Conservation (phyloP, 2,113 vertebrate genomes). For the Lamprologus ornatipinnis region DNA sequence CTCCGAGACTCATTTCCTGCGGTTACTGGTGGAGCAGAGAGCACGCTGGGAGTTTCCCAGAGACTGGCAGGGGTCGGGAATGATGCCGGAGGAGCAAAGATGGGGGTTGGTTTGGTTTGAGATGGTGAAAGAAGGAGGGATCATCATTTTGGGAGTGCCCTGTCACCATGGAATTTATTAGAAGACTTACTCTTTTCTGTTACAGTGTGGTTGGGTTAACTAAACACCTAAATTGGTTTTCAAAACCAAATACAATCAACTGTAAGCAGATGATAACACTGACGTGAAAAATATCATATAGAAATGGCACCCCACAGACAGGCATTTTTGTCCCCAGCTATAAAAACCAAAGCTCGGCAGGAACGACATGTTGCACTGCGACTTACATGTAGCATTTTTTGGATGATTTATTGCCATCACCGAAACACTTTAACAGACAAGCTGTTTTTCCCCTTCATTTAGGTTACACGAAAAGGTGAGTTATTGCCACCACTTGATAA, state of each 20-base stretch:
- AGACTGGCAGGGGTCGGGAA: slow-evolving; percentile 57
- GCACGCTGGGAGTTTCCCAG: slow-evolving; percentile 66
- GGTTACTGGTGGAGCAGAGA: slow-evolving; percentile 63
- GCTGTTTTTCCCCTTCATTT: not conserved
- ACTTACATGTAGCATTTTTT: not conserved
- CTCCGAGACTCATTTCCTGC: slow-evolving; percentile 72
- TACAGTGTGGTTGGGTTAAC: not conserved
- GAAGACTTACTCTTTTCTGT: not conserved
- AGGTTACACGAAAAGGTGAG: not conserved
- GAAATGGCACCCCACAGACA: not conserved
- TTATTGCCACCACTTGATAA: not conserved
- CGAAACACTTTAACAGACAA: not conserved
- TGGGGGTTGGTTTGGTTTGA: slow-evolving; percentile 8
- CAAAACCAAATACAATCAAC: not conserved
- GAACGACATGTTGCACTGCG: not conserved
- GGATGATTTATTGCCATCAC: not conserved
- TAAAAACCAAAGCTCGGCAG: not conserved
- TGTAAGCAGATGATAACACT: not conserved
- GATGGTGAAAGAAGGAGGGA: slow-evolving; percentile 10
- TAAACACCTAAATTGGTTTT: not conserved
- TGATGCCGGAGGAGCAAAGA: slow-evolving; percentile 32
- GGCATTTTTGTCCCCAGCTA: not conserved
- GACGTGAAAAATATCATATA: not conserved
- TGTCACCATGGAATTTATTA: slow-evolving; percentile 12
- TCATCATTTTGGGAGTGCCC: not conserved